Base-by-base conservation (phyloP, 2,113 vertebrate genomes). In the Proteles cristata region DNA sequence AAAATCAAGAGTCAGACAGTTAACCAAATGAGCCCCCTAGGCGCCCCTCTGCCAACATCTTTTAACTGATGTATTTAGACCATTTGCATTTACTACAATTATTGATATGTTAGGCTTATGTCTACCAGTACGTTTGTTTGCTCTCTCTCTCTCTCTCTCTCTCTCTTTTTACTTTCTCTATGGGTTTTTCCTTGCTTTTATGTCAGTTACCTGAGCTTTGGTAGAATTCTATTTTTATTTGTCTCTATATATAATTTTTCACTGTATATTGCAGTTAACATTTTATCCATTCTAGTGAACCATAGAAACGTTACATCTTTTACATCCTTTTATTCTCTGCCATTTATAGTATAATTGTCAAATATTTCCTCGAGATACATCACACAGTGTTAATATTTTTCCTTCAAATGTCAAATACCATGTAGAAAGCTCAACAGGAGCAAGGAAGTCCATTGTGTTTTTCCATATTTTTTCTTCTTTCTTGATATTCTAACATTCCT, bases 1-100 rank as follows among this genome's bases (percentile, higher is more conserved):
- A 8, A 61, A 61, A 61, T 61, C 58, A 61, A 23, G 58, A 61
- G 19, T 61, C 58, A 61, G 58, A 23, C 21, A 23, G 21, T 61
- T 21, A 61, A 61, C 58, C 58, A 23, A 17, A 21, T 61, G 21
- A 23, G 58, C 58, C 58, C 21, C 58, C 19, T 61, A 61, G 58
- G 58, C 2, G 21, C 58, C 58, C 58, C 21, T 86, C 23, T 71
- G 48, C 1, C 28, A 28, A 43, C 84, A 15, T 73, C 33, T 63
- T 94, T 89, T 79, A 61, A 45, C 55, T 92, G 15, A 19, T 63
- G 39, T 84, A 26, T 69, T 93, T 66, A 58, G 4, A 80, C 4
- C 7, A 76, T 95, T 97, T 71, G 74, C 10, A 76, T 90, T 96
- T 96, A 71, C 35, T 94, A 5, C 71, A 93, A 76, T 77, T 43